These are phyloP conservation scores for Psittacara wagleri DNA, from an alignment of 2,113 vertebrate genomes.

Conservation along the genomic window DNA sequence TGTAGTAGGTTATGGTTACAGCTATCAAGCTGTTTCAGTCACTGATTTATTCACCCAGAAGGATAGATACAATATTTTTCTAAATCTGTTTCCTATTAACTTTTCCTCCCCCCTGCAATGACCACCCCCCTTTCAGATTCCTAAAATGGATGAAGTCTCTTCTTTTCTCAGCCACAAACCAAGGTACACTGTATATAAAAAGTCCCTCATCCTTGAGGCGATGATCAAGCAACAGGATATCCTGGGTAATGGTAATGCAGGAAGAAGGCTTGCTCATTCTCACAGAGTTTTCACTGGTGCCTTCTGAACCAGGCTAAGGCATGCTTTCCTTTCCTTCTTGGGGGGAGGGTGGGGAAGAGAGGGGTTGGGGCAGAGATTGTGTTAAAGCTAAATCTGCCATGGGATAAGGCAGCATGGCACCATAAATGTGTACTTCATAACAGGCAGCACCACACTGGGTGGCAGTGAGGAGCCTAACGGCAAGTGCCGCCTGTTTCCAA, in stretches of 20 bases:
- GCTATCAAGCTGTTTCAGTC: constrained; percentile 54
- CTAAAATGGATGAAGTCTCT: constrained; percentile 54
- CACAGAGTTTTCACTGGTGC: constrained; percentile 45
- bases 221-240: constrained; percentile 65
- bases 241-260: constrained; percentile 54
- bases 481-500: background rate
- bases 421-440: fast-evolving
- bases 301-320: constrained; percentile 26
- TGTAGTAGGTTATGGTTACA: constrained; percentile 57
- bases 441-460: fast-evolving
- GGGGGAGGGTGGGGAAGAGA: background rate
- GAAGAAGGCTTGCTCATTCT: constrained; percentile 48
- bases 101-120: background rate
- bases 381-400: background rate
- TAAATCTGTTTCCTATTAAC: constrained; percentile 67
- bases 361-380: background rate
- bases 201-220: constrained; percentile 39
- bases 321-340: background rate
- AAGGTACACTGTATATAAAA: constrained; percentile 27
- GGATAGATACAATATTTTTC: constrained; percentile 55
- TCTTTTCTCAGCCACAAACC: constrained; percentile 51
- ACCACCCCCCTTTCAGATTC: constrained; percentile 48
- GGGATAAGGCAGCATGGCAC: background rate
- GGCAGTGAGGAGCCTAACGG: background rate
- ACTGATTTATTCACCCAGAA: constrained; percentile 67